These are phyloP conservation scores for Eupithecia vulgata DNA, from an alignment of 2,888 invertebrate genomes.

Conservation along the genomic window DNA sequence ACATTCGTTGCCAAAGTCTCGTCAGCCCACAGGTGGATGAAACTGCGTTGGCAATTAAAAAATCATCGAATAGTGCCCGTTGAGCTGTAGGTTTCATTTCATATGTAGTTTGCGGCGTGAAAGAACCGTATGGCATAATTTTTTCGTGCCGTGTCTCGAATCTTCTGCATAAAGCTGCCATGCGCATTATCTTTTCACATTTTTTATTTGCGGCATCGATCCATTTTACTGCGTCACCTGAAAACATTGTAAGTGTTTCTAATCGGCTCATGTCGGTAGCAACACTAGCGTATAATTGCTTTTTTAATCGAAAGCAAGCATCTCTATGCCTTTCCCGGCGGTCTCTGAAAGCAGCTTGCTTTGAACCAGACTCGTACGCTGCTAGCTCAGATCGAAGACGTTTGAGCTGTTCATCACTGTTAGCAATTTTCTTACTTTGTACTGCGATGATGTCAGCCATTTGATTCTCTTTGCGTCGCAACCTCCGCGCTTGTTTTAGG, in stretches of 20 bases:
- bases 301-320: conserved; percentile 69
- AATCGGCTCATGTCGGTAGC: conserved; percentile 61
- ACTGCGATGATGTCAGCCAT: conserved; percentile 79
- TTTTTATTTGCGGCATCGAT: conserved; percentile 70
- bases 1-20: conserved; percentile 73
- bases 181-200: conserved; percentile 78
- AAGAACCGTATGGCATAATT: conserved; percentile 69
- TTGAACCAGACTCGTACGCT: conserved; percentile 76
- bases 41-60: conserved; percentile 58
- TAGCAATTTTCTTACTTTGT: conserved; percentile 74
- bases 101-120: conserved; percentile 57
- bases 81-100: conserved; percentile 55
- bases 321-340: conserved; percentile 69
- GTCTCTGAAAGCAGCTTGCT: conserved; percentile 75
- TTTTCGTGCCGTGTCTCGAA: conserved; percentile 83
- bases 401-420: conserved; percentile 66
- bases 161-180: conserved; percentile 82
- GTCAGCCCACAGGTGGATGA: conserved; percentile 66
- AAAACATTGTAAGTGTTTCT: conserved; percentile 61
- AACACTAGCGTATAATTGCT: conserved; percentile 59
- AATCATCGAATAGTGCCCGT: conserved; percentile 61
- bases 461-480: conserved; percentile 71
- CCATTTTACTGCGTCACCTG: conserved; percentile 71
- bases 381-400: conserved; percentile 65
- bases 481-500: conserved; percentile 71